Evolutionary conservation across 1,140 invertebrate species (phyloP).

Genomic region (Drosophila teissieri): DNA sequence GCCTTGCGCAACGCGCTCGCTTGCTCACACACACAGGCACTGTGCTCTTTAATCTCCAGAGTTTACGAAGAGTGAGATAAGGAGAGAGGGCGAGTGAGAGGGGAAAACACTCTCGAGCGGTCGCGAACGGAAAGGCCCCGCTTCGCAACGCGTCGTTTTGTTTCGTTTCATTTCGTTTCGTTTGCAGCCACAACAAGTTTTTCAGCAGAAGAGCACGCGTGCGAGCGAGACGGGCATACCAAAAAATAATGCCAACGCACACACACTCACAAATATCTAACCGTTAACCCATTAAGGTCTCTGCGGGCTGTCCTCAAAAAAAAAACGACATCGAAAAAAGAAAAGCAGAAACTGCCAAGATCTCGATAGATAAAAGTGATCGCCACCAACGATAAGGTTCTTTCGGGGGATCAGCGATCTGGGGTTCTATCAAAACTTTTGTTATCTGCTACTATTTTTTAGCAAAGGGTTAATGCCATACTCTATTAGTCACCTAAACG

Average conservation of each 20-base stretch:
- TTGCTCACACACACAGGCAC: conserved; percentile 42
- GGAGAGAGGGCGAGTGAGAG: conserved; percentile 28
- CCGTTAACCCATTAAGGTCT: conserved; percentile 56
- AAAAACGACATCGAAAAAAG: conserved; percentile 5
- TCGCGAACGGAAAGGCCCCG: conserved; percentile 58
- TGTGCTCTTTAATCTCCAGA: conserved; percentile 71
- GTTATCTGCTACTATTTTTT: background rate
- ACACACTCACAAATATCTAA: conserved; percentile 46
- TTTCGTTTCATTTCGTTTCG: conserved; percentile 47
- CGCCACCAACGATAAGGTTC: conserved; percentile 12
- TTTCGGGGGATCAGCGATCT: background rate
- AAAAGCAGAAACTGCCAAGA: conserved; percentile 12
- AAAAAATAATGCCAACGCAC: conserved; percentile 38
- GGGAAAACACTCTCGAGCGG: conserved; percentile 45
- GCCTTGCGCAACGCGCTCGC: conserved; percentile 79
- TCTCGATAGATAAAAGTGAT: conserved; percentile 30
- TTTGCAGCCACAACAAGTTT: conserved; percentile 76
- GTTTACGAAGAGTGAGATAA: conserved; percentile 40
- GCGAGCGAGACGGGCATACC: conserved; percentile 20
- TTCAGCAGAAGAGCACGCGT: conserved; percentile 51
- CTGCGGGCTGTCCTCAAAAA: conserved; percentile 8
- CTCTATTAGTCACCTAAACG: background rate
- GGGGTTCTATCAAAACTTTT: background rate
- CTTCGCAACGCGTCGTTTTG: conserved; percentile 54
- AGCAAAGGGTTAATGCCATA: background rate